Base-by-base conservation (phyloP, 2,797 vertebrate genomes). In the Clamator glandarius region DNA sequence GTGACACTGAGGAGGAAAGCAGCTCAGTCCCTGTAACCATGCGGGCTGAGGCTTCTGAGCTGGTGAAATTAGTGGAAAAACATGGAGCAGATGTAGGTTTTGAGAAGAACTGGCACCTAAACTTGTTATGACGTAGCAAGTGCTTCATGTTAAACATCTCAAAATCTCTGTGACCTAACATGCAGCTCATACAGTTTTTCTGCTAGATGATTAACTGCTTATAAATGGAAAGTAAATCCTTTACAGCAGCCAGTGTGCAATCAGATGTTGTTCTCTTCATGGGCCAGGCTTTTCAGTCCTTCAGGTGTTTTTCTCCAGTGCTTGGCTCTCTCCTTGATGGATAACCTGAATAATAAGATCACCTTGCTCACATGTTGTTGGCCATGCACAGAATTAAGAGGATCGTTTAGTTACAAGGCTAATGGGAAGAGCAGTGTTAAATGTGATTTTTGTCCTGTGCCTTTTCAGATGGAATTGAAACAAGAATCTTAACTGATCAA, bases 381-480 rank as follows among this genome's bases (percentile, higher is more conserved):
- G 55, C 55, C 42, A 21, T 1, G 3, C 26, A 3, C 26, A 8
- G 39, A 82, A 9, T 39, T 36, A 7, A 13, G 2, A 9, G 14
- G 1, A 10, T 26, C 18, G 4, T 51, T 87, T 67, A 23, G 13
- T 48, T 36, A 20, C 15, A 14, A 29, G 8, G 23, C 20, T 36
- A 42, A 36, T 17, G 51, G 52, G 68, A 68, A 33, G 24, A 41
- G 15, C 11, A 9, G 5, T 7, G 11, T 25, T 29, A 14, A 33
- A 62, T 42, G 52, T 52, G 33, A 12, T 28, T 63, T 77, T 44
- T 73, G 19, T 63, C 48, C 39, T 35, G 1, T 70, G 35, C 78
- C n/a, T 76, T 91, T 96, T 44, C 96, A 99, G 98, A 97, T 52
- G 98, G 96, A 39, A 13, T 35, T 8, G 96, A 92, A 73, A 4